These are phyloP conservation scores for Periphyllus acericola DNA, from an alignment of 2,888 invertebrate genomes.

Conservation along the genomic window DNA sequence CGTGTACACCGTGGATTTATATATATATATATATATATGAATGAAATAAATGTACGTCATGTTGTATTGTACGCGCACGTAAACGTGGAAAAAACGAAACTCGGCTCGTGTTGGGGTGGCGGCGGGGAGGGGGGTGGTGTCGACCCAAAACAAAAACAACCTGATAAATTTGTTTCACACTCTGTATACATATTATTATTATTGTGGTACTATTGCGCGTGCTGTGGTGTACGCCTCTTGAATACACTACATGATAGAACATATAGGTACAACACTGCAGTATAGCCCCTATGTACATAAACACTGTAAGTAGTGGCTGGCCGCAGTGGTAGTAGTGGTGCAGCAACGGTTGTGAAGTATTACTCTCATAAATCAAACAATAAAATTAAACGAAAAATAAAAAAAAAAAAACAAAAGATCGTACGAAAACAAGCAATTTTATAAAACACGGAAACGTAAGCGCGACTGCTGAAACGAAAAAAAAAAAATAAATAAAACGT, in stretches of 20 bases:
- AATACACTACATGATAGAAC: neutral
- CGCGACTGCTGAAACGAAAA: neutral
- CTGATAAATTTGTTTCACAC: constrained; percentile 21
- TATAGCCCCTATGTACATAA: neutral
- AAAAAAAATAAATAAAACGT: neutral
- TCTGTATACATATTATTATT: neutral
- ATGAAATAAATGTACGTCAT: neutral
- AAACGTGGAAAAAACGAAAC: neutral
- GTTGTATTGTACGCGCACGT: neutral
- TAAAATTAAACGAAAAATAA: constrained; percentile 23
- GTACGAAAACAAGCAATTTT: neutral
- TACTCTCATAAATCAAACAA: constrained; percentile 24
- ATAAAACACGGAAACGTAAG: neutral
- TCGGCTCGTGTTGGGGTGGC: neutral
- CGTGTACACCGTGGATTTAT: neutral
- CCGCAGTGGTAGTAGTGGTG: neutral
- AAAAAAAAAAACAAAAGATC: too few species aligned
- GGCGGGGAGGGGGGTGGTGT: neutral
- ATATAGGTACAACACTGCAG: neutral
- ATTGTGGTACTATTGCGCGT: neutral
- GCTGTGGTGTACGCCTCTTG: neutral
- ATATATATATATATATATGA: neutral
- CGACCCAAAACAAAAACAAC: constrained; percentile 19
- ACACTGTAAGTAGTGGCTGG: neutral
- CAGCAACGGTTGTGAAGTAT: neutral